Evolutionary conservation across 2,888 invertebrate species (phyloP), one percentile per base, ranked within the genome.

Genomic region (Drosophila villosipedis): DNA sequence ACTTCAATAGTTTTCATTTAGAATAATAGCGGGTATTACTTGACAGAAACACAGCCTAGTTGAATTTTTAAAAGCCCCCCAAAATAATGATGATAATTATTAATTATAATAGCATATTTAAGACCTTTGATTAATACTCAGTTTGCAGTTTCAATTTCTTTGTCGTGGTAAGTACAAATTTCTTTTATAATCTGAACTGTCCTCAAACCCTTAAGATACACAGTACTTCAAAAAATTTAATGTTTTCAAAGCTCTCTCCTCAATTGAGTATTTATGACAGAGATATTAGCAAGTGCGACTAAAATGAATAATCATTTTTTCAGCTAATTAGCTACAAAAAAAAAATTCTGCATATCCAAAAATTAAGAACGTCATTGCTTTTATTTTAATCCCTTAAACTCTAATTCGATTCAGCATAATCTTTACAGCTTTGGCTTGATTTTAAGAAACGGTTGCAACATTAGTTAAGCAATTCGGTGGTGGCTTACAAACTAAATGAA

Each of bases 341-440:
- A 30, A 3, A 52, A 10, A 0, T 1, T 4, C n/a, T 12, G 31
- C 28, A n/a, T 14, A 37, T n/a, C 3, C 33, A 60, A 35, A n/a
- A 10, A 33, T 53, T 53, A 43, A 12, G 37, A 71, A 71, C 68
- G 39, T 55, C 43, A 57, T 76, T 77, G 55, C 43, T 62, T 71
- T 72, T 79, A 57, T 69, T 72, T 47, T 41, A 30, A 5, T 66
- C 35, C 25, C 78, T 71, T 80, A 78, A 55, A 67, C 4, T 55
- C 74, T 80, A 80, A 35, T 62, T 69, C 74, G 67, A 70, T 84
- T 74, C 73, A 76, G 87, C 73, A 71, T 76, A 57, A 71, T 70
- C 74, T 84, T 73, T 75, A 87, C 87, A 85, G 83, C 87, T 85
- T 85, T 85, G 85, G 85, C 84, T 72, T 89, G 57, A 73, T 59